Conservation (phyloP, 2,797 vertebrate genomes). For the Sebastes matsubarae region DNA sequence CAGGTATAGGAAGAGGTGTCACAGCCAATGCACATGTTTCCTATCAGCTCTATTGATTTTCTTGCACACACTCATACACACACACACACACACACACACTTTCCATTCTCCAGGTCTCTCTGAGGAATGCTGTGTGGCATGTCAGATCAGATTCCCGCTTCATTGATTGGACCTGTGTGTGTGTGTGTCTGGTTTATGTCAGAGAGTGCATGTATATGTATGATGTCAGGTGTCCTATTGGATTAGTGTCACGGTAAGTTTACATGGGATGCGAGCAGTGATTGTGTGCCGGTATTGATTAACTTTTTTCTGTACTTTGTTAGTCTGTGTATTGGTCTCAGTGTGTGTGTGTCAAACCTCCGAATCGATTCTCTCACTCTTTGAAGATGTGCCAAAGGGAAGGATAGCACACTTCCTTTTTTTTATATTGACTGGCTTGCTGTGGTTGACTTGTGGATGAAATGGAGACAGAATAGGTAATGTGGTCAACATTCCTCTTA, state of each 20-base stretch:
- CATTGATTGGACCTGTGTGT: slow-evolving; percentile 50
- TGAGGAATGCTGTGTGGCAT: slow-evolving; percentile 40
- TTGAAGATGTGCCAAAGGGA: slow-evolving; percentile 67
- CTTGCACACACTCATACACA: not conserved
- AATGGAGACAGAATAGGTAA: slow-evolving; percentile 70
- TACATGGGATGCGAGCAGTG: slow-evolving; percentile 40
- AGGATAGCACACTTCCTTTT: slow-evolving; percentile 62
- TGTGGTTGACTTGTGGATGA: slow-evolving; percentile 72
- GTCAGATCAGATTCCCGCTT: slow-evolving; percentile 56
- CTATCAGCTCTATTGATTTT: slow-evolving; percentile 62
- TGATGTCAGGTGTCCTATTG: slow-evolving; percentile 53
- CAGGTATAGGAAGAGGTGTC: slow-evolving; percentile 52
- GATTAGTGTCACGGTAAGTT: slow-evolving; percentile 56
- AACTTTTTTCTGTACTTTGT: slow-evolving; percentile 28
- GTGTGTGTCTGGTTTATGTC: slow-evolving; percentile 26
- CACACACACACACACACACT: not conserved
- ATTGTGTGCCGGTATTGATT: slow-evolving; percentile 53
- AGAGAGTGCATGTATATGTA: not conserved
- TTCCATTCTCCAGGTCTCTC: slow-evolving; percentile 32
- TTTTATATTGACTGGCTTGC: slow-evolving; percentile 67
- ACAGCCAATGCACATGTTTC: slow-evolving; percentile 55
- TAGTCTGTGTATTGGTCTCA: slow-evolving; percentile 1
- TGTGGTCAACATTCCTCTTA: slow-evolving; percentile 59
- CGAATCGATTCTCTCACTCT: slow-evolving; percentile 70
- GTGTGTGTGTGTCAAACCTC: slow-evolving; percentile 25